phyloP scores from a whole-genome alignment of 2,113 vertebrate species.

The Maccullochella peelii region DNA sequence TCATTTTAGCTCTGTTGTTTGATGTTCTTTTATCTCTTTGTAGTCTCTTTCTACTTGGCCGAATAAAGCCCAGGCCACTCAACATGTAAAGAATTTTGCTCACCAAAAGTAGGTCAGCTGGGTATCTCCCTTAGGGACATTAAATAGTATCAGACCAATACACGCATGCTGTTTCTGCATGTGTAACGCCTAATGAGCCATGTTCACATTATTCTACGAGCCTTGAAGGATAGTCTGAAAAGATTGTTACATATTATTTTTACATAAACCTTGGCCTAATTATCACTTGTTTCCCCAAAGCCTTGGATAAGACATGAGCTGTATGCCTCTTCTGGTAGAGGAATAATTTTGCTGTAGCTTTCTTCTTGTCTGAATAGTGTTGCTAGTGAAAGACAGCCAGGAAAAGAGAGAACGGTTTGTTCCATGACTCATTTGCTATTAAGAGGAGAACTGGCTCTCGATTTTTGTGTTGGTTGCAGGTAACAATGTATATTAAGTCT shows the following conservation, averaged over 20 bases:
- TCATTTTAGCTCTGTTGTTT: constrained; percentile 31
- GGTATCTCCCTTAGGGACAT: constrained; percentile 78
- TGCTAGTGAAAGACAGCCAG: constrained; percentile 34
- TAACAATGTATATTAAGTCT: constrained; percentile 27
- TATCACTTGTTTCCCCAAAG: background rate
- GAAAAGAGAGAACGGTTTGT: constrained; percentile 54
- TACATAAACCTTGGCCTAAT: constrained; percentile 1
- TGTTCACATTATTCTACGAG: constrained; percentile 33
- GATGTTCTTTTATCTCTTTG: constrained; percentile 45
- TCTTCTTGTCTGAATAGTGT: constrained; percentile 28
- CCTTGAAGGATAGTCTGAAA: constrained; percentile 16
- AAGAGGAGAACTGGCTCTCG: constrained; percentile 23
- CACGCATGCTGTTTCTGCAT: constrained; percentile 69
- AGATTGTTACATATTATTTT: background rate
- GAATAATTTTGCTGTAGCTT: constrained; percentile 2
- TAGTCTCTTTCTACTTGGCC: constrained; percentile 33
- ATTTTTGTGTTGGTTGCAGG: constrained; percentile 42
- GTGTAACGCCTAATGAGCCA: constrained; percentile 68
- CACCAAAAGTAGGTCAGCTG: constrained; percentile 84
- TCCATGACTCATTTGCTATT: constrained; percentile 69
- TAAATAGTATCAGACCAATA: constrained; percentile 67
- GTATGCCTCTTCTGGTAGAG: background rate
- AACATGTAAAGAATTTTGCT: constrained; percentile 77
- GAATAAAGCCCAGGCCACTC: constrained; percentile 62
- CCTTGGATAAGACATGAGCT: background rate